phyloP scores from a whole-genome alignment of 2,797 vertebrate genomes.

The Molossus alvarezi region DNA sequence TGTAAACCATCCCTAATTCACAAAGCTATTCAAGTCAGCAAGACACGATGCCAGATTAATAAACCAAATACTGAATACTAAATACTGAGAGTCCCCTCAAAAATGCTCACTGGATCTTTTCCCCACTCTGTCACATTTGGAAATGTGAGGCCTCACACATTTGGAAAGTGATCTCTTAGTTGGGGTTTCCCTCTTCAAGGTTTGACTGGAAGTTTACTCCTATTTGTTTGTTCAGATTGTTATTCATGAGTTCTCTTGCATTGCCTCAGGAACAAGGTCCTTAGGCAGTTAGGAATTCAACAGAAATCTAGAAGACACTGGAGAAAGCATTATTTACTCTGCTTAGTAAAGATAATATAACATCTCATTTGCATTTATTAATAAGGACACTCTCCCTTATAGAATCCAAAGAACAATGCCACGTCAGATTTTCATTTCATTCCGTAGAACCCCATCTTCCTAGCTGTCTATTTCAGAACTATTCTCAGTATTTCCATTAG shows the following conservation, averaged over 20 bases:
- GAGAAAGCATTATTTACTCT: not conserved
- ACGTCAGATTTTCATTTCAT: conserved; percentile 44
- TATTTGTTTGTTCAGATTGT: conserved; percentile 14
- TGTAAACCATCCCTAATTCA: not conserved
- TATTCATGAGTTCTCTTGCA: not conserved
- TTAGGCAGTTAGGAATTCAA: not conserved
- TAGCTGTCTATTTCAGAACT: not conserved
- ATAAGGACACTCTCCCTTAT: not conserved
- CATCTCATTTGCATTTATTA: conserved; percentile 40
- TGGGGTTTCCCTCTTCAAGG: not conserved
- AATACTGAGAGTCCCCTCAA: not conserved
- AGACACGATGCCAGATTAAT: not conserved
- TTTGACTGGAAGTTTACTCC: not conserved
- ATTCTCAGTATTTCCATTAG: conserved; percentile 32
- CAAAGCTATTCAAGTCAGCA: not conserved
- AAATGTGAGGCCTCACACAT: not conserved
- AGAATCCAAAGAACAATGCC: not conserved
- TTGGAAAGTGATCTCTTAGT: not conserved
- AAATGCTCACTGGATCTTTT: not conserved
- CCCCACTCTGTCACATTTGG: not conserved
- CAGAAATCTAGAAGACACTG: not conserved
- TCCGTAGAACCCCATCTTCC: conserved; percentile 25
- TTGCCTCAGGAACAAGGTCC: not conserved
- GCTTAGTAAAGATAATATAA: conserved; percentile 50
- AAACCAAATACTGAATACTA: not conserved